Evolutionary conservation across 1,140 invertebrate genomes (phyloP).

Genomic region (Ladona fulva): DNA sequence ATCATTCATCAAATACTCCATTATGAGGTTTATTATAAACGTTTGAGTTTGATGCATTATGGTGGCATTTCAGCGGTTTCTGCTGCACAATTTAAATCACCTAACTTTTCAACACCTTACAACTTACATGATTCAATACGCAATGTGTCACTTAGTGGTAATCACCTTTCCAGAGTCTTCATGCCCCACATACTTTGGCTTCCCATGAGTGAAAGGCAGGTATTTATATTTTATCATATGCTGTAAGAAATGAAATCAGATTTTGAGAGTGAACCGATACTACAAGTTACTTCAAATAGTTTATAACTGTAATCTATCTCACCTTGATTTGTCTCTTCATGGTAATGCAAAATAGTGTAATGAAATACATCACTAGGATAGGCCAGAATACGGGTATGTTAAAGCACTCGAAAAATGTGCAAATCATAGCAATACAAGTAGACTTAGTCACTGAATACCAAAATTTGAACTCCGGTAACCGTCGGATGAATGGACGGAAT

Average conservation of each 20-base stretch:
- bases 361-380: slow-evolving; percentile 98
- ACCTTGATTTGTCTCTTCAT: slow-evolving; percentile 99
- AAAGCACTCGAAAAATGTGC: slow-evolving; percentile 96
- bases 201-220: slow-evolving; percentile 95
- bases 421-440: slow-evolving; percentile 81
- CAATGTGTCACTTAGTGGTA: slow-evolving; percentile 21
- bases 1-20: background rate
- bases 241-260: slow-evolving; percentile 50
- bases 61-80: background rate
- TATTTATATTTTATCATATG: slow-evolving; percentile 99
- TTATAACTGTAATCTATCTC: slow-evolving; percentile 29
- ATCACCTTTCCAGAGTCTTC: slow-evolving; percentile 49
- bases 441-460: slow-evolving; percentile 97
- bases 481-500: slow-evolving; percentile 95
- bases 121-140: slow-evolving; percentile 1
- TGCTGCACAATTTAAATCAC: background rate
- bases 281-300: background rate
- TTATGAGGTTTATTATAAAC: background rate
- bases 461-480: slow-evolving; percentile 99
- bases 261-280: background rate
- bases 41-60: background rate
- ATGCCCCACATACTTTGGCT: slow-evolving; percentile 78
- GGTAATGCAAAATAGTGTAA: slow-evolving; percentile 94
- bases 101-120: background rate
- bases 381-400: slow-evolving; percentile 99